Evolutionary conservation across 2,888 invertebrate genomes (phyloP).

Genomic region (Drosophila villosipedis): DNA sequence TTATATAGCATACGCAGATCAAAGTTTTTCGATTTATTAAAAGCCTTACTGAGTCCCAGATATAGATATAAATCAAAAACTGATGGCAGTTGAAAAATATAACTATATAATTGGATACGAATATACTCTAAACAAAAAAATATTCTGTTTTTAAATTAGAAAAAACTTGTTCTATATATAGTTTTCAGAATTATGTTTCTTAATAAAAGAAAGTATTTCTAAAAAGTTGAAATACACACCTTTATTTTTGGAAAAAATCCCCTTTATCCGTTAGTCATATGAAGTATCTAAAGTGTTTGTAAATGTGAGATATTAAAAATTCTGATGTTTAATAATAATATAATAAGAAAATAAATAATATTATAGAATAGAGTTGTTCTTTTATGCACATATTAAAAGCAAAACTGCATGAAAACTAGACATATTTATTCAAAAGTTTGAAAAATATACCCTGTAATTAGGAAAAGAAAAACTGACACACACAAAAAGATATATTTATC

Average conservation of each 20-base stretch:
- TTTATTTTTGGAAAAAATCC: no score
- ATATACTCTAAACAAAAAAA: not conserved
- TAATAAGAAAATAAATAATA: not conserved
- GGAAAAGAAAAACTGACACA: not conserved
- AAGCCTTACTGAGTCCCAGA: not conserved
- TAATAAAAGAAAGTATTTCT: not conserved
- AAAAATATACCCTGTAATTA: not conserved
- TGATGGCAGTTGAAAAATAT: not conserved
- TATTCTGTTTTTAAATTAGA: not conserved
- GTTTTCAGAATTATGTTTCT: not conserved
- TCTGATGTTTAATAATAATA: not conserved
- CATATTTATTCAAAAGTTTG: not conserved
- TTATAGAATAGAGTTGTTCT: not conserved
- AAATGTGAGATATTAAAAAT: not conserved
- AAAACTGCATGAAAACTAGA: not conserved
- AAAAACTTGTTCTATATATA: not conserved
- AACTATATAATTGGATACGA: no score
- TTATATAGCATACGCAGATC: not conserved
- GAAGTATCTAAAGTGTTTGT: not conserved
- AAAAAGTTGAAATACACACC: not conserved
- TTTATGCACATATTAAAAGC: not conserved
- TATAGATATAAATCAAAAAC: not conserved
- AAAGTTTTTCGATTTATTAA: not conserved
- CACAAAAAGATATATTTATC: not conserved
- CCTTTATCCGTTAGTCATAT: no score